A percentile compares a stretch with the other conserved stretches of the same genome.
These are phyloP conservation scores for Neria commutata DNA, from an alignment of 2,888 invertebrate species.

Conservation along the genomic window DNA sequence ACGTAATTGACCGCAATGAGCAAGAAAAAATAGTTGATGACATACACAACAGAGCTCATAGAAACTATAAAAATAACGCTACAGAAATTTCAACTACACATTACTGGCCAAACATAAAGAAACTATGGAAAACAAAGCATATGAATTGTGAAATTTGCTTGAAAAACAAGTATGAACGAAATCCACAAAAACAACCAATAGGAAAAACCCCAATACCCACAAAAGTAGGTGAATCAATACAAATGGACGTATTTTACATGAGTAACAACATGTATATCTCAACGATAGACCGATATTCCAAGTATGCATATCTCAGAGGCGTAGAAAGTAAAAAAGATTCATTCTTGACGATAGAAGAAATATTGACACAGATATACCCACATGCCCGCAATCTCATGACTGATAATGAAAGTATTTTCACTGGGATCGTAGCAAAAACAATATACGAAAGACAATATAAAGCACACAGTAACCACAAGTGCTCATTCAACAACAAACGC, in stretches of 20 bases:
- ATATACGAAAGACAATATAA: constrained; percentile 7
- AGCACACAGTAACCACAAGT: neutral
- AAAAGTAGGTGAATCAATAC: constrained; percentile 10
- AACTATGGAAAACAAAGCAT: constrained; percentile 4
- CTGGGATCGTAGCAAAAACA: neutral
- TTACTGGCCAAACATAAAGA: constrained; percentile 10
- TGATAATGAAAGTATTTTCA: constrained; percentile 11
- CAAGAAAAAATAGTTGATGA: neutral
- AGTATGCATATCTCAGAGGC: constrained; percentile 9
- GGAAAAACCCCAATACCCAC: constrained; percentile 1
- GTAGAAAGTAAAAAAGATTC: constrained; percentile 3
- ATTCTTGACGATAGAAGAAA: constrained; percentile 5
- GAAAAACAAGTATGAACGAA: neutral
- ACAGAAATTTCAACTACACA: constrained; percentile 11
- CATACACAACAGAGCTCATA: constrained; percentile 9
- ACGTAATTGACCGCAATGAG: neutral
- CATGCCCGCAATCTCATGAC: constrained; percentile 12
- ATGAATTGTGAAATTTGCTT: constrained; percentile 4
- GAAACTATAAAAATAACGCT: constrained; percentile 8
- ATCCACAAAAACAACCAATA: constrained; percentile 9
- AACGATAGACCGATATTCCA: neutral
- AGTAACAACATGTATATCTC: constrained; percentile 3
- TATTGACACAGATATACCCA: constrained; percentile 18
- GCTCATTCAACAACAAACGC: constrained; percentile 7
- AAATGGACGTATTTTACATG: constrained; percentile 14